Evolutionary conservation across 2,888 invertebrate species (phyloP).

Genomic region (Tridacna gigas): DNA sequence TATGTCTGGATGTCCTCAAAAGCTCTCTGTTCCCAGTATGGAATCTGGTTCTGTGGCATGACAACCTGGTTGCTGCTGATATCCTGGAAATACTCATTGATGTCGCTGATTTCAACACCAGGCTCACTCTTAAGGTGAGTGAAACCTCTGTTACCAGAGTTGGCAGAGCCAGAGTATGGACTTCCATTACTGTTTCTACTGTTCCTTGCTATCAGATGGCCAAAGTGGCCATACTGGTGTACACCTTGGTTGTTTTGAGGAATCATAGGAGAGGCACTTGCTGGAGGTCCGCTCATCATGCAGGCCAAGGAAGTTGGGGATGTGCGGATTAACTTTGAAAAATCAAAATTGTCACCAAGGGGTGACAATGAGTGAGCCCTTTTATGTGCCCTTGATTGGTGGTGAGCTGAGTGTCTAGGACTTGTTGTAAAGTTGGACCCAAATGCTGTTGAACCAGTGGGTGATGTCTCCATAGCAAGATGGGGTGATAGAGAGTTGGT

Average conservation of each 20-base stretch:
- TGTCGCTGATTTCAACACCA: conserved; percentile 70
- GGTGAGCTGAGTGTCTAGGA: conserved; percentile 81
- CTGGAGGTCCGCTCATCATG: conserved; percentile 76
- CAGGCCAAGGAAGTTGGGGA: conserved; percentile 85
- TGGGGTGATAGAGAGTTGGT: conserved; percentile 78
- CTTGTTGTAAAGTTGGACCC: conserved; percentile 80
- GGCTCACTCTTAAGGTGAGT: conserved; percentile 71
- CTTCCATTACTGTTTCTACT: conserved; percentile 78
- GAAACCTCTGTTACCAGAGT: conserved; percentile 73
- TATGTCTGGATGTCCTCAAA: conserved; percentile 68
- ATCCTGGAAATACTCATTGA: conserved; percentile 73
- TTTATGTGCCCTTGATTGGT: conserved; percentile 75
- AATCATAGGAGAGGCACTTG: conserved; percentile 76
- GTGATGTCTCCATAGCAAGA: conserved; percentile 76
- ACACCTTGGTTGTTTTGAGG: conserved; percentile 65
- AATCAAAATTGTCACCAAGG: conserved; percentile 81
- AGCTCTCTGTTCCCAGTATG: conserved; percentile 76
- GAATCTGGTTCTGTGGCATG: conserved; percentile 78
- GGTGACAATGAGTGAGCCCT: conserved; percentile 83
- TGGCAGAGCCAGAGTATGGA: conserved; percentile 78
- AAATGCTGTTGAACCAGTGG: conserved; percentile 75
- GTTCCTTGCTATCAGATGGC: conserved; percentile 81
- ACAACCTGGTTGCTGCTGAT: conserved; percentile 80
- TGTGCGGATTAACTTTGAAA: conserved; percentile 84
- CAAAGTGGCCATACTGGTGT: conserved; percentile 80